phyloP scores from a whole-genome alignment of 2,888 invertebrate genomes.

The Lumbricus terrestris region DNA sequence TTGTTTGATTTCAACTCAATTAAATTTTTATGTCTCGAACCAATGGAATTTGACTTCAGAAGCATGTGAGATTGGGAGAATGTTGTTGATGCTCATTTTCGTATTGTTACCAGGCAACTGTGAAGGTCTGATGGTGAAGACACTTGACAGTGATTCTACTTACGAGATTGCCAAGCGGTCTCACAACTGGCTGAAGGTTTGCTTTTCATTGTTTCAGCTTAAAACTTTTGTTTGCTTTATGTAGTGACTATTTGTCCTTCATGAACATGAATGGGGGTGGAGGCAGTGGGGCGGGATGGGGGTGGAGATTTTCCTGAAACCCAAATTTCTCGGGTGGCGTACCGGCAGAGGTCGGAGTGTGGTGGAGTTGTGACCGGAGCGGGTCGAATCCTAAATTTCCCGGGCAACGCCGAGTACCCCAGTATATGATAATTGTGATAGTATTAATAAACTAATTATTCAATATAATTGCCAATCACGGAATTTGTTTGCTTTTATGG shows the following conservation, averaged over 20 bases:
- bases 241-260: not conserved
- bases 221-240: constrained; percentile 62
- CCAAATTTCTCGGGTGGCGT: too few relatives aligned
- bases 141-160: constrained; percentile 82
- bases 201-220: constrained; percentile 60
- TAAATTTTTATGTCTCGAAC: too few relatives aligned
- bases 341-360: too few relatives aligned
- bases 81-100: not conserved
- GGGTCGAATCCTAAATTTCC: too few relatives aligned
- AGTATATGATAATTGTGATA: too few relatives aligned
- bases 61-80: not conserved
- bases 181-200: constrained; percentile 59
- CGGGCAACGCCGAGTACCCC: too few relatives aligned
- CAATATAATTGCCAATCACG: too few relatives aligned
- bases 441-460: too few relatives aligned
- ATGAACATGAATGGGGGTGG: too few relatives aligned
- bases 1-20: not conserved
- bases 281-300: too few relatives aligned
- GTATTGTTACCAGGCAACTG: constrained; percentile 74
- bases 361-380: too few relatives aligned
- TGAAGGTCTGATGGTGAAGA: constrained; percentile 98
- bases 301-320: too few relatives aligned
- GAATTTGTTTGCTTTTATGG: not conserved
- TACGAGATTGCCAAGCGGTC: constrained; percentile 93
- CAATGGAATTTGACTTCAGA: not conserved